phyloP scores from a whole-genome alignment of 2,113 vertebrate species.

The Pseudorasbora parva region DNA sequence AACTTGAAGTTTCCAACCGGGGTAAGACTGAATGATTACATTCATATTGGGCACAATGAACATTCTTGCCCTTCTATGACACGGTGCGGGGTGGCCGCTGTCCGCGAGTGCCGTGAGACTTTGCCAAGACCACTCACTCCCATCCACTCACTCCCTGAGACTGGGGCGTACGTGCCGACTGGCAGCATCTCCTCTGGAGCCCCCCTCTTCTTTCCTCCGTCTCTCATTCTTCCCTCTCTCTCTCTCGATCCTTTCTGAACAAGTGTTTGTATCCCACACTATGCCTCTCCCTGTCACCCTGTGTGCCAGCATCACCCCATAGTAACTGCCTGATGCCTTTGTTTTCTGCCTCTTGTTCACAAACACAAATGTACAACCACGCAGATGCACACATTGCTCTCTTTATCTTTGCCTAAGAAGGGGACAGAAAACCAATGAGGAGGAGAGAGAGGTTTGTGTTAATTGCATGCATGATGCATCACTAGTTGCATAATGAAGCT shows the following conservation, averaged over 20 bases:
- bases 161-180: slow-evolving; percentile 72
- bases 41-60: slow-evolving; percentile 69
- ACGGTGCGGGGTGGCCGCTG: slow-evolving; percentile 56
- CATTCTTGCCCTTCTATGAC: slow-evolving; percentile 63
- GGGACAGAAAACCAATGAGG: neutral
- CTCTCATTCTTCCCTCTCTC: slow-evolving; percentile 31
- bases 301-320: slow-evolving; percentile 65
- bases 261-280: slow-evolving; percentile 35
- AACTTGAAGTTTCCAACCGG: slow-evolving; percentile 55
- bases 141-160: neutral
- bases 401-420: slow-evolving; percentile 32
- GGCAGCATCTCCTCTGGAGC: slow-evolving; percentile 65
- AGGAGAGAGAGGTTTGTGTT: slow-evolving; percentile 57
- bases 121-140: neutral
- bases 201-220: slow-evolving; percentile 26
- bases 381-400: slow-evolving; percentile 27
- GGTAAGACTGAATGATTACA: slow-evolving; percentile 69
- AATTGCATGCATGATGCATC: slow-evolving; percentile 60
- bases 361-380: slow-evolving; percentile 19
- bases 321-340: slow-evolving; percentile 56
- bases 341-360: slow-evolving; percentile 41
- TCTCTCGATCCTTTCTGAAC: slow-evolving; percentile 28
- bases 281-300: slow-evolving; percentile 16
- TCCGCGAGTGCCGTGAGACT: slow-evolving; percentile 61
- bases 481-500: slow-evolving; percentile 49